These are phyloP conservation scores for Zosterops hypoxanthus DNA, from an alignment of 2,113 vertebrate species.

Conservation along the genomic window DNA sequence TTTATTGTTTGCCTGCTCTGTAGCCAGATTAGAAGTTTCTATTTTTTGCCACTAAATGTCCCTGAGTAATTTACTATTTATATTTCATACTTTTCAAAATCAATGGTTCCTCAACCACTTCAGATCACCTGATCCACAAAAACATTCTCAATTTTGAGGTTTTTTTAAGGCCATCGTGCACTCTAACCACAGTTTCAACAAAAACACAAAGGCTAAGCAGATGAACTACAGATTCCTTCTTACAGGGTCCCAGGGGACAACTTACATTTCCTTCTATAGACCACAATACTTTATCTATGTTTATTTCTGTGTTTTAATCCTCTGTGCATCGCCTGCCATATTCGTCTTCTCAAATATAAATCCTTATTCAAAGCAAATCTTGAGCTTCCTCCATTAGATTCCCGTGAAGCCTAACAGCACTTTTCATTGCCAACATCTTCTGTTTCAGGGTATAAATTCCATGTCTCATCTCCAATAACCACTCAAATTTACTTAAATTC, in stretches of 20 bases:
- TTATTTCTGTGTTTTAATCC: not conserved
- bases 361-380: not conserved
- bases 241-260: not conserved
- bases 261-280: not conserved
- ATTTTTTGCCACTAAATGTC: slow-evolving; percentile 30
- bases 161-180: not conserved
- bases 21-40: slow-evolving; percentile 27
- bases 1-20: not conserved
- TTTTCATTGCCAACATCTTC: not conserved
- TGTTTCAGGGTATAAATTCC: not conserved
- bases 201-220: not conserved
- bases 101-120: not conserved
- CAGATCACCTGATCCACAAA: not conserved
- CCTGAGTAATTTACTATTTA: slow-evolving; percentile 16
- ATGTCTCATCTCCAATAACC: not conserved
- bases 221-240: not conserved
- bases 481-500: not conserved
- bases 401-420: not conserved
- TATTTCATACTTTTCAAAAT: slow-evolving; percentile 29
- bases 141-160: not conserved
- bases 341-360: not conserved
- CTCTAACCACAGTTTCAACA: not conserved
- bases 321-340: not conserved
- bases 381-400: not conserved
- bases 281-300: not conserved